phyloP scores from a whole-genome alignment of 2,797 vertebrate species.

The Petrocephalus sullivani region DNA sequence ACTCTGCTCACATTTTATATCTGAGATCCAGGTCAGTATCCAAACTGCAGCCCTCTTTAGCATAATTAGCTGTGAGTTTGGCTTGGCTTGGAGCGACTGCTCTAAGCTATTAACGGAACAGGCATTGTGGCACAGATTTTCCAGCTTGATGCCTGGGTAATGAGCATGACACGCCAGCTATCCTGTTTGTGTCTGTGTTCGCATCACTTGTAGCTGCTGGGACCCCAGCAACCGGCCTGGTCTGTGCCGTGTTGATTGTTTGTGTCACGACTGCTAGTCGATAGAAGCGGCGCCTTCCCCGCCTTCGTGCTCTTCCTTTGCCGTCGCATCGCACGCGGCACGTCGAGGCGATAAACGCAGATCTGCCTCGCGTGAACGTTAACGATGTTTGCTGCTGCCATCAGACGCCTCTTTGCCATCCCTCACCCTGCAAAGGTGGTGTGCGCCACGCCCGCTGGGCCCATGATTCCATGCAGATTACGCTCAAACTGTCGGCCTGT shows the following conservation, averaged over 20 bases:
- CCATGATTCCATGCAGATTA: neutral
- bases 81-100: neutral
- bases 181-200: neutral
- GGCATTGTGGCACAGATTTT: neutral
- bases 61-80: neutral
- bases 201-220: neutral
- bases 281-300: neutral
- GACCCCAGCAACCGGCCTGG: neutral
- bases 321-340: neutral
- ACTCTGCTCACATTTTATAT: neutral
- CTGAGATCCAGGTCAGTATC: neutral
- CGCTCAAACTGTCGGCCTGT: neutral
- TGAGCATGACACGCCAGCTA: neutral
- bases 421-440: neutral
- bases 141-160: neutral
- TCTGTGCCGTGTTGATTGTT: neutral
- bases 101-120: constrained; percentile 2
- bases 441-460: neutral
- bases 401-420: neutral
- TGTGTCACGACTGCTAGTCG: neutral
- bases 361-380: neutral
- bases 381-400: neutral
- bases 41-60: neutral
- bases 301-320: neutral
- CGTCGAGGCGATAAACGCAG: neutral